These are phyloP conservation scores for Hemicordylus capensis DNA, from an alignment of 2,113 vertebrate genomes.

Conservation along the genomic window DNA sequence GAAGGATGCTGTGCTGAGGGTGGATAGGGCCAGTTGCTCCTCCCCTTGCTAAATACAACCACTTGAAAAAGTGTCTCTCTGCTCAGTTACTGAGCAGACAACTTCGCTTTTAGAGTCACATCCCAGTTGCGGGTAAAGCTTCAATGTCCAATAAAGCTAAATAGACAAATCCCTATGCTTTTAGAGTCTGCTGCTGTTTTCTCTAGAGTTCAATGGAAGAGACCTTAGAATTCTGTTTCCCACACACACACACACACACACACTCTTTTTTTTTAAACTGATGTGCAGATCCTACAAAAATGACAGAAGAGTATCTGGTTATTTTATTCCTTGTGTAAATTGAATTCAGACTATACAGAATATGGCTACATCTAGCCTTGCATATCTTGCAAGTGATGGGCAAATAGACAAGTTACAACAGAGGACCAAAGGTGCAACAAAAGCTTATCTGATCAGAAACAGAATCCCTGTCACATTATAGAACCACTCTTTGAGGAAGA, in stretches of 20 bases:
- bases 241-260: too few relatives aligned
- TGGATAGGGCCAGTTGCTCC: too few relatives aligned
- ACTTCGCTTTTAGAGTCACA: not conserved
- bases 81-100: not conserved
- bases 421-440: not conserved
- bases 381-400: not conserved
- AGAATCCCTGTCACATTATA: not conserved
- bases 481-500: not conserved
- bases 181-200: not conserved
- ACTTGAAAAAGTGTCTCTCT: not conserved
- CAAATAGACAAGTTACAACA: not conserved
- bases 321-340: slow-evolving; percentile 7
- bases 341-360: not conserved
- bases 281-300: not conserved
- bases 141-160: not conserved
- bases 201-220: not conserved
- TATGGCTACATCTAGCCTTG: not conserved
- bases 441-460: slow-evolving; percentile 5
- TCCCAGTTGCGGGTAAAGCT: not conserved
- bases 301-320: not conserved
- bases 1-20: not conserved
- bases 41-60: too few relatives aligned
- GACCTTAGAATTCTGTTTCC: not conserved
- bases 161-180: not conserved
- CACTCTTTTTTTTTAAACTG: not conserved